Evolutionary conservation across 2,797 vertebrate species (phyloP), one percentile per base, ranked within the genome.

Genomic region (Smutsia gigantea): DNA sequence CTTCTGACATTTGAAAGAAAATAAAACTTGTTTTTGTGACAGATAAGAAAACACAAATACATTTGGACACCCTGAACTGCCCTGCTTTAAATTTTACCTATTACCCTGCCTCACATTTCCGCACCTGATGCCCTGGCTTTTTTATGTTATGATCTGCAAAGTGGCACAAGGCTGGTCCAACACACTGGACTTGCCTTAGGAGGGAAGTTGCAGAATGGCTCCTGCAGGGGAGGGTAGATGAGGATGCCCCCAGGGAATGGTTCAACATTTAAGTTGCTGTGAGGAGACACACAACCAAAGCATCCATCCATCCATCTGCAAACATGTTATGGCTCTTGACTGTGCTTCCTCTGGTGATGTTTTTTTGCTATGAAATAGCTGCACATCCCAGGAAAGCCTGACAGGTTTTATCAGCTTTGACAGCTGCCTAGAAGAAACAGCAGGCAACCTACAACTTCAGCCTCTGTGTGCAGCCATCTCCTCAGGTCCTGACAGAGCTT

Each of bases 1-100:
- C 90, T 86, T 53, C 91, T 92, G 94, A 94, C 91, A 87, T 82
- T 84, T n/a, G 18, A 97, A 95, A 93, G 46, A 46, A 93, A 93
- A 87, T 90, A 75, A 91, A 94, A 83, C 9, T 1, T 1, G 39
- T 57, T 93, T 27, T n/a, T 7, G 64, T 90, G 61, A 86, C 46
- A 74, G 10, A 0, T 81, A 61, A 95, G 59, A 86, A 97, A 97
- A 93, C 3, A 66, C 23, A 72, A 4, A 93, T 55, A 71, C 21
- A n/a, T 78, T 82, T 46, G 66, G 66, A 29, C 64, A 81, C 94
- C 96, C 86, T 96, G 75, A 97, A 96, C 68, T 93, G 71, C 61
- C 87, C 93, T 94, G 94, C 94, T 98, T 94, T 97, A 92, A 94
- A 96, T 97, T 92, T 97, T 91, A 69, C 72, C 96, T 98, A 91